Evolutionary conservation across 2,888 invertebrate species (phyloP).

Genomic region (Eilema caniola): DNA sequence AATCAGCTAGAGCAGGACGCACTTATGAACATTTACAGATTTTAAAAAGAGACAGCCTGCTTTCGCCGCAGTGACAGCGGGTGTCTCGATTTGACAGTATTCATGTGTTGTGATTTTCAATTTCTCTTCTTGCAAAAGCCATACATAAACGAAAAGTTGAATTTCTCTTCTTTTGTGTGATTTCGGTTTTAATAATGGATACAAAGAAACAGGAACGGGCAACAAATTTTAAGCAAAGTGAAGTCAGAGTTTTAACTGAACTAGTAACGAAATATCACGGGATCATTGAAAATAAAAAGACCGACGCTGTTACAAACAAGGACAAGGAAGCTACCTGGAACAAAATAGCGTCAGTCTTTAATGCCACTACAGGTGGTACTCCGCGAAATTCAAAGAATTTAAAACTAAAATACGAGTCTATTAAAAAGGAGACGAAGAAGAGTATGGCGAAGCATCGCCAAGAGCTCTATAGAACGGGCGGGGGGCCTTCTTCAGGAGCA

Average conservation of each 20-base stretch:
- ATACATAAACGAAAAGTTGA: too few species aligned
- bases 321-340: neutral
- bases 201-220: neutral
- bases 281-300: neutral
- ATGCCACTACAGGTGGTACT: neutral
- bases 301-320: neutral
- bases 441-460: neutral
- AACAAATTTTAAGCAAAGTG: too few species aligned
- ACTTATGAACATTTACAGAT: too few species aligned
- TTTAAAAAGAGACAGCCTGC: neutral
- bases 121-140: too few species aligned
- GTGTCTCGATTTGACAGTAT: too few species aligned
- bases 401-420: neutral
- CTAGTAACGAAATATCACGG: neutral
- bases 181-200: neutral
- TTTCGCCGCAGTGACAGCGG: too few species aligned
- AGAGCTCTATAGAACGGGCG: too few species aligned
- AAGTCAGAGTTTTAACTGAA: neutral
- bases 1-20: too few species aligned
- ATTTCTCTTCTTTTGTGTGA: neutral
- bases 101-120: too few species aligned
- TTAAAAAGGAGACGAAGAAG: constrained; percentile 5
- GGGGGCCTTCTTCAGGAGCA: too few species aligned
- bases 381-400: neutral
- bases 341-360: neutral